Conservation (phyloP, 2,113 vertebrate genomes). For the Fregetta grallaria region DNA sequence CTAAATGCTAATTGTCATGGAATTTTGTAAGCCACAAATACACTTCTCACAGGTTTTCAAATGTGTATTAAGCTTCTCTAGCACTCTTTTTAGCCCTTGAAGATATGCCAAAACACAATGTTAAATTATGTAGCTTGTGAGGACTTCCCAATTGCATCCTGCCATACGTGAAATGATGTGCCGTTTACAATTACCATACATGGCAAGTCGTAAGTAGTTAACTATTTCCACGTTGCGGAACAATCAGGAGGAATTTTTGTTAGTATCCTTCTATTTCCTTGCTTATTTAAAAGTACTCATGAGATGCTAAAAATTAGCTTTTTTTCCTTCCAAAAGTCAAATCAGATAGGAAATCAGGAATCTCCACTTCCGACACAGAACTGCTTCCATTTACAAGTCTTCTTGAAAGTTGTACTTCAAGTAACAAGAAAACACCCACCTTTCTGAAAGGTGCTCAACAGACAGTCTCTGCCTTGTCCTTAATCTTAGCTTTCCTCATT, state of each 20-base stretch:
- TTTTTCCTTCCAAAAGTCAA: neutral
- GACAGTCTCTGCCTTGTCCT: neutral
- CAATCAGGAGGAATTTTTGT: neutral
- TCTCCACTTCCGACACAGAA: neutral
- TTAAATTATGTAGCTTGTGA: neutral
- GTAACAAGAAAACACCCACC: neutral
- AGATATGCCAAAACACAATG: neutral
- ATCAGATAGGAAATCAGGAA: neutral
- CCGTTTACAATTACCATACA: neutral
- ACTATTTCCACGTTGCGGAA: neutral
- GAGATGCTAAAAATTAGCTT: neutral
- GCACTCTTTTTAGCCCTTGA: slow-evolving; percentile 10
- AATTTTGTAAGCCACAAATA: slow-evolving; percentile 18
- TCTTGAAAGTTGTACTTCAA: neutral
- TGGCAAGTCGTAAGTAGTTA: neutral
- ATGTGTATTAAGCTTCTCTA: neutral
- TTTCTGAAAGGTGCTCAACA: neutral
- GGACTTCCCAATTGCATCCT: slow-evolving; percentile 3
- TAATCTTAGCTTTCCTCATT: neutral
- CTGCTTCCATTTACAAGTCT: neutral
- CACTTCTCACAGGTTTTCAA: slow-evolving; percentile 11
- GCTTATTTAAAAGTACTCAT: neutral
- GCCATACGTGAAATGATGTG: neutral
- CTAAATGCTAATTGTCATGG: neutral
- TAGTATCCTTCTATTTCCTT: neutral